Conservation (phyloP, 2,888 invertebrate genomes). For the Troides helena region DNA sequence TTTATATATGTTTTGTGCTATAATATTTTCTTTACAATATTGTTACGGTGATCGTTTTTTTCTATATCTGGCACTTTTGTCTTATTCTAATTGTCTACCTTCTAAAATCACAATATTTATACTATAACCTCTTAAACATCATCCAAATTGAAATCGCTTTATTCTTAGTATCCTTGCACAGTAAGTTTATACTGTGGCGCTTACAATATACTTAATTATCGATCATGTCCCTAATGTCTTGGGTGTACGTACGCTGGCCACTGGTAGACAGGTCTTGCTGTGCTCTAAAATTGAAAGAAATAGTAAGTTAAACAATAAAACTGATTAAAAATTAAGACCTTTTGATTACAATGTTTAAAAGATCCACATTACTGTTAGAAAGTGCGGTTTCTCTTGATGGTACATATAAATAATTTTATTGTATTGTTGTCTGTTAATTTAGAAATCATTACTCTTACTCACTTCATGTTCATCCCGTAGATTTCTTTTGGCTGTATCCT, state of each 20-base stretch:
- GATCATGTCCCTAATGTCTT: constrained; percentile 49
- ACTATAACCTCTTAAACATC: constrained; percentile 12
- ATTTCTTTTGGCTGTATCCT: constrained; percentile 56
- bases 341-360: too few relatives aligned
- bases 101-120: constrained; percentile 55
- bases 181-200: constrained; percentile 2
- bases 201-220: constrained; percentile 29
- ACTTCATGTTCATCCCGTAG: constrained; percentile 59
- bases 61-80: constrained; percentile 69
- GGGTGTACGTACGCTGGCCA: constrained; percentile 65
- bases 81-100: constrained; percentile 54
- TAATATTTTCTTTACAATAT: too few relatives aligned
- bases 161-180: neutral
- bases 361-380: too few relatives aligned
- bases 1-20: neutral
- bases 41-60: constrained; percentile 6
- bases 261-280: constrained; percentile 56
- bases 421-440: too few relatives aligned
- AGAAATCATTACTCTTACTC: constrained; percentile 35
- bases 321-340: too few relatives aligned
- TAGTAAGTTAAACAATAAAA: neutral
- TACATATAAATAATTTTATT: too few relatives aligned
- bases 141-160: constrained; percentile 8
- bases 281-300: constrained; percentile 47
- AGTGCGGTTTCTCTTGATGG: too few relatives aligned